Evolutionary conservation across 2,113 vertebrate genomes (phyloP).

Genomic region (Gnathonemus longibarbis): DNA sequence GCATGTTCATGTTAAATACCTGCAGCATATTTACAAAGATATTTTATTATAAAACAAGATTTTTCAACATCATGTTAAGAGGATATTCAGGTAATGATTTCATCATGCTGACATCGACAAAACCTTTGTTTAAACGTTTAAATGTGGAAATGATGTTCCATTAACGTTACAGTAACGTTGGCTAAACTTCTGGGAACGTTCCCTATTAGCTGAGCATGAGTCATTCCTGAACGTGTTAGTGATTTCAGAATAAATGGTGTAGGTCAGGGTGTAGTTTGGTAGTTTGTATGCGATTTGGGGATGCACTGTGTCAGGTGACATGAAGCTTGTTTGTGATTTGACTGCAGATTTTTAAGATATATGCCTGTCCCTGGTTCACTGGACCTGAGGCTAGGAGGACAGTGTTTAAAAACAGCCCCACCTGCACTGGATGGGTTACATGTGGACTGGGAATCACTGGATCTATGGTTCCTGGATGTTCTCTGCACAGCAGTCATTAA

Average conservation of each 20-base stretch:
- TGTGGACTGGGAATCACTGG: neutral
- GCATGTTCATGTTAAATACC: neutral
- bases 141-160: neutral
- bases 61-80: neutral
- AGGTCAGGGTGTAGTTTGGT: neutral
- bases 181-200: neutral
- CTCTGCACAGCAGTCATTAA: neutral
- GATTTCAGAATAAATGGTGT: neutral
- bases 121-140: neutral
- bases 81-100: neutral
- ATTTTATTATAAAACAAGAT: neutral
- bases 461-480: neutral
- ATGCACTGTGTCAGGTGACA: neutral
- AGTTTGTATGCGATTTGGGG: neutral
- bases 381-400: neutral
- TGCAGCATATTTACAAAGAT: neutral
- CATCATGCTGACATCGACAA: neutral
- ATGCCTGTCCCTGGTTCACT: neutral
- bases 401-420: neutral
- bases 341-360: neutral
- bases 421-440: neutral
- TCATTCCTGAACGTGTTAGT: neutral
- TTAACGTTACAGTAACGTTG: neutral
- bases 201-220: neutral
- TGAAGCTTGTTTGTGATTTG: neutral